These are phyloP conservation scores for Ciona savignyi DNA, from an alignment of 23 tunicate species.

Conservation along the genomic window DNA sequence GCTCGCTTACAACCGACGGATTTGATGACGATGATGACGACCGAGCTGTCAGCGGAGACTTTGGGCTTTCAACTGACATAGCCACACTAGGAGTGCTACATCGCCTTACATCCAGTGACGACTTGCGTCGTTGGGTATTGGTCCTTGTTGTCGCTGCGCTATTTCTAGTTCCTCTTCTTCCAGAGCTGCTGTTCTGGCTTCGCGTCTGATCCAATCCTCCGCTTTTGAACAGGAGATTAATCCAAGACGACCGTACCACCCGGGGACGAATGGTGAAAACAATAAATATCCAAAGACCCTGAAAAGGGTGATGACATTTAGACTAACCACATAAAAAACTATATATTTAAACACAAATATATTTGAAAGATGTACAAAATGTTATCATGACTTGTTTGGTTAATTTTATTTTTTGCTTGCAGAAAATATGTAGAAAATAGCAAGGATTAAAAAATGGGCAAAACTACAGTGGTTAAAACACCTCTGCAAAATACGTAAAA, in stretches of 20 bases:
- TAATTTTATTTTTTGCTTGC: too few relatives aligned
- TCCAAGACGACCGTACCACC: constrained; percentile 50
- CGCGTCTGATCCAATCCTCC: not conserved
- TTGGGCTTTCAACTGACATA: not conserved
- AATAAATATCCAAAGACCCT: constrained; percentile 91
- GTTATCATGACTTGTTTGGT: too few relatives aligned
- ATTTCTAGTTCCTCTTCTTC: not conserved
- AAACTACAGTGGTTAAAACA: not conserved
- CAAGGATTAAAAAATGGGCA: too few relatives aligned
- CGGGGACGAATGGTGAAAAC: constrained; percentile 65
- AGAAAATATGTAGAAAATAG: too few relatives aligned
- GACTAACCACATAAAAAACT: too few relatives aligned
- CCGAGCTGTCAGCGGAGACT: not conserved
- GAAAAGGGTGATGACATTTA: constrained; percentile 4
- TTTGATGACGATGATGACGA: not conserved
- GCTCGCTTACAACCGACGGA: not conserved
- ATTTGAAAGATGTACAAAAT: not conserved
- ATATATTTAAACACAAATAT: too few relatives aligned
- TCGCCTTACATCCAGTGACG: not conserved
- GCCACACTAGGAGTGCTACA: not conserved
- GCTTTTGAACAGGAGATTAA: constrained; percentile 4
- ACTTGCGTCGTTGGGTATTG: not conserved
- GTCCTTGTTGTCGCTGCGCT: not conserved
- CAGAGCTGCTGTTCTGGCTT: not conserved
- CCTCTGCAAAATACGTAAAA: too few relatives aligned